A percentile compares a stretch with the other conserved stretches of the same genome.
Conservation (phyloP, 2,888 invertebrate genomes). For the Melikaiella ostensackeni region DNA sequence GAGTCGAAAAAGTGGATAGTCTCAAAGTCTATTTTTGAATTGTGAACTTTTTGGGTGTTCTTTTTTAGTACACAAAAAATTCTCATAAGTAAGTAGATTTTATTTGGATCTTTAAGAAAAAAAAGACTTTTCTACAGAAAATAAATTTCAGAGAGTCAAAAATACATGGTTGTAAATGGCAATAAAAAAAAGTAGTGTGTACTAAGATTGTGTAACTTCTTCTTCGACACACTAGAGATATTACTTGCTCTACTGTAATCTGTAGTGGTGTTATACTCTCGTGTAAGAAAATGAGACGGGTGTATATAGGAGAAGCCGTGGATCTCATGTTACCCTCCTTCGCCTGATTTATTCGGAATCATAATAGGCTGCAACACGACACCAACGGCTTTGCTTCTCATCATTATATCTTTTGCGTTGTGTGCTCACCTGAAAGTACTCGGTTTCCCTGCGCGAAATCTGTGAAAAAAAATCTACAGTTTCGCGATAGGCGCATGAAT, state of each 20-base stretch:
- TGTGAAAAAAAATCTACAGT: conserved; percentile 45
- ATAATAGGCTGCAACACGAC: conserved; percentile 72
- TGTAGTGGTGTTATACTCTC: conserved; percentile 48
- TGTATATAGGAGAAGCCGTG: conserved; percentile 57
- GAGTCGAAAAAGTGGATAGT: too few species aligned
- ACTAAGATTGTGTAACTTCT: background rate
- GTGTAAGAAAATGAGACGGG: conserved; percentile 55
- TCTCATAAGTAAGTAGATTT: too few species aligned
- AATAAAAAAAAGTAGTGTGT: background rate
- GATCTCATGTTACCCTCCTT: conserved; percentile 70
- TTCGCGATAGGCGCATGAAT: background rate
- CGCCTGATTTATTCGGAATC: conserved; percentile 73
- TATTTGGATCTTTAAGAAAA: too few species aligned
- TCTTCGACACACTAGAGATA: background rate
- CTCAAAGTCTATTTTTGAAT: too few species aligned
- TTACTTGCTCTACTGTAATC: background rate
- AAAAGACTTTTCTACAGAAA: too few species aligned
- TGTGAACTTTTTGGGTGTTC: too few species aligned
- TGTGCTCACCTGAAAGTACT: conserved; percentile 65
- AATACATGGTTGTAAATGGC: too few species aligned
- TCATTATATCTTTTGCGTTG: conserved; percentile 70
- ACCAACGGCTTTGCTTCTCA: conserved; percentile 67
- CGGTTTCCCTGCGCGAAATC: conserved; percentile 59
- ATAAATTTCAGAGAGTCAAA: too few species aligned
- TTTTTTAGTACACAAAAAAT: too few species aligned